Evolutionary conservation across 1,140 invertebrate genomes (phyloP), one percentile per base, ranked within the genome.

Genomic region (Berghia stephanieae): DNA sequence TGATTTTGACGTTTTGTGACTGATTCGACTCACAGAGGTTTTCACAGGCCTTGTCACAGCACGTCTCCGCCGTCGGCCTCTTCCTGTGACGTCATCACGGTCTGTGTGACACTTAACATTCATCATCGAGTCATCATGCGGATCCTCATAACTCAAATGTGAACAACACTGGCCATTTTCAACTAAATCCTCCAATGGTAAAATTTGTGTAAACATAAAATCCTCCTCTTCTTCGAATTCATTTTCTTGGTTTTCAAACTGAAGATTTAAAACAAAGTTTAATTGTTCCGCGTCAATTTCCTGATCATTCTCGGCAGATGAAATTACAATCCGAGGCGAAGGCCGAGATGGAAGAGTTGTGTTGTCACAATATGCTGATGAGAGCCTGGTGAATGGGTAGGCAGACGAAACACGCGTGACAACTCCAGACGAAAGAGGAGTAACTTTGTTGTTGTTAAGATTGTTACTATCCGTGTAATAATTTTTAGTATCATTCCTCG

Each of bases 1-100:
- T n/a, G 80, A 83, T 31, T 79, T 75, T 18, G 66, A 72, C 42
- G 82, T 81, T 27, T 78, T 80, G 38, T 80, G 78, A 21, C 80
- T 81, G 44, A 55, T 40, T 16, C 60, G 73, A 70, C 66, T 66
- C 38, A 66, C 63, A n/a, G 5, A 43, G 13, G n/a, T 44, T 49
- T 36, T 8, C 38, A 57, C 40, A 10, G 66, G 40, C 31, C 38
- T 43, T 18, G 42, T 24, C 75, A 69, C 34, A 38, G 21, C 18
- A 43, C 36, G 60, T 24, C 18, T 21, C 40, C 67, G 18, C 27
- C 34, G 57, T 57, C 36, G 18, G 46, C 34, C 40, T 63, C 24
- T 31, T 57, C 27, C 18, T 43, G 24, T 46, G 69, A 5, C 69
- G 69, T 43, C 43, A 10, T 43, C 69, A 27, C 43, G 38, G n/a